Percentiles rank a stretch among this genome's conserved stretches.
Conservation (phyloP, 2,797 vertebrate species). For the Chanos chanos region DNA sequence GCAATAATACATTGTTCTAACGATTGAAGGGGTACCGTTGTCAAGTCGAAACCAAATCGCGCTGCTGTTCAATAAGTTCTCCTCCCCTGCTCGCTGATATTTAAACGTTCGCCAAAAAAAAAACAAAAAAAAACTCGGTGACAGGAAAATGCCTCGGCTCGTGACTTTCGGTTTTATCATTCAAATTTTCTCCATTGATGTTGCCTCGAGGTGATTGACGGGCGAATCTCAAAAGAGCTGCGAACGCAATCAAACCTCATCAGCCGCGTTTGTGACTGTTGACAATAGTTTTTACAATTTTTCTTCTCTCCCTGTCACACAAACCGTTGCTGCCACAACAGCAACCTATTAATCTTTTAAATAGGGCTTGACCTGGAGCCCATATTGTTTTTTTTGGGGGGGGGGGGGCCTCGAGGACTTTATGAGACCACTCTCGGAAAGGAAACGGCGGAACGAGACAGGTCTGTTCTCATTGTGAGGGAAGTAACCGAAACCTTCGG, state of each 20-base stretch:
- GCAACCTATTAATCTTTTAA: constrained; percentile 73
- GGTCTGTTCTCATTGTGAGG: constrained; percentile 55
- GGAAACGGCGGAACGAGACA: constrained; percentile 46
- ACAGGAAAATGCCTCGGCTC: constrained; percentile 61
- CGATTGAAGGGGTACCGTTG: constrained; percentile 61
- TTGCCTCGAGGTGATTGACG: constrained; percentile 63
- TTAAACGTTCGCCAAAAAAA: constrained; percentile 32
- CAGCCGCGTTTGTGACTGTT: constrained; percentile 64
- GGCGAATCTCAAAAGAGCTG: constrained; percentile 60
- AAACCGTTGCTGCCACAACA: constrained; percentile 62
- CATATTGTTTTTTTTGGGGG: background rate
- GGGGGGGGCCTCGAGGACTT: constrained; percentile 22
- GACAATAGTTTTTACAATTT: constrained; percentile 64
- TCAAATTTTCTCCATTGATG: constrained; percentile 67
- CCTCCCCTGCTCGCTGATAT: constrained; percentile 48
- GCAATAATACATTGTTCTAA: constrained; percentile 66
- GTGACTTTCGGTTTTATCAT: constrained; percentile 70
- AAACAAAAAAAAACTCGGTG: constrained; percentile 54
- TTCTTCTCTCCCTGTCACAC: constrained; percentile 57
- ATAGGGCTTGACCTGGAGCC: constrained; percentile 57
- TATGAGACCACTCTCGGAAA: constrained; percentile 60
- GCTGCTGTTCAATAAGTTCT: constrained; percentile 30
- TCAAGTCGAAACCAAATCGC: constrained; percentile 12
- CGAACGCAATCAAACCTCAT: constrained; percentile 62
- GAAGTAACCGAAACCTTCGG: constrained; percentile 51